Conservation (phyloP, 2,888 invertebrate genomes). For the Barypeithes pellucidus region DNA sequence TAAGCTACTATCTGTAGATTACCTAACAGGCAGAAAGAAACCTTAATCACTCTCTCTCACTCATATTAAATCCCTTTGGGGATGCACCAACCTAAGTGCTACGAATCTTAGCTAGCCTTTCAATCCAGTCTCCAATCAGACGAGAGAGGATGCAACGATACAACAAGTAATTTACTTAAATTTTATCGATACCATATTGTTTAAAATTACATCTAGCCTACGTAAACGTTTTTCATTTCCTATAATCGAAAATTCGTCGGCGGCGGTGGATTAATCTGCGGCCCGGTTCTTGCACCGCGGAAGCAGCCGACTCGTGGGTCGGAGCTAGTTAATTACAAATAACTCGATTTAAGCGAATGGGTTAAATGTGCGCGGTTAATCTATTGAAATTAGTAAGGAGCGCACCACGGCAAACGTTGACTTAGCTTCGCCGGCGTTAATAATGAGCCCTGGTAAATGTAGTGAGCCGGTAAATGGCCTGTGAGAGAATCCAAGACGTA, state of each 20-base stretch:
- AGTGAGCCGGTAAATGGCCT: slow-evolving; percentile 71
- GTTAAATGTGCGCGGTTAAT: slow-evolving; percentile 70
- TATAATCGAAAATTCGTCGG: slow-evolving; percentile 56
- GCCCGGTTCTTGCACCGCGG: slow-evolving; percentile 47
- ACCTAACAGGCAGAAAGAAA: too few relatives aligned
- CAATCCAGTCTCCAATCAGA: too few relatives aligned
- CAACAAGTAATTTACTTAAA: background rate
- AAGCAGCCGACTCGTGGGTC: slow-evolving; percentile 41
- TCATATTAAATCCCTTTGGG: too few relatives aligned
- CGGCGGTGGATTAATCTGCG: slow-evolving; percentile 53
- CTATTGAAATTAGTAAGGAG: slow-evolving; percentile 72
- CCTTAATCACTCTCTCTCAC: too few relatives aligned
- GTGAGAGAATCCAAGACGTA: slow-evolving; percentile 67
- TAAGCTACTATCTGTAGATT: too few relatives aligned
- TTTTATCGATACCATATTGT: slow-evolving; percentile 5
- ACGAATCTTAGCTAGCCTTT: too few relatives aligned
- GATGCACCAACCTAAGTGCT: too few relatives aligned
- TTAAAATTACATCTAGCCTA: slow-evolving; percentile 20
- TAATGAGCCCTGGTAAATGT: slow-evolving; percentile 69
- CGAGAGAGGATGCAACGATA: too few relatives aligned
- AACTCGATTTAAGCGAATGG: slow-evolving; percentile 72
- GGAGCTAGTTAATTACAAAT: slow-evolving; percentile 71
- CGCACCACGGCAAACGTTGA: slow-evolving; percentile 71
- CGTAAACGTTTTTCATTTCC: slow-evolving; percentile 42
- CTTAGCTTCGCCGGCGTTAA: slow-evolving; percentile 68